Percentiles rank a stretch among this genome's conserved stretches.
phyloP scores from a whole-genome alignment of 2,888 invertebrate species.

The Nemotelus pantherinus region DNA sequence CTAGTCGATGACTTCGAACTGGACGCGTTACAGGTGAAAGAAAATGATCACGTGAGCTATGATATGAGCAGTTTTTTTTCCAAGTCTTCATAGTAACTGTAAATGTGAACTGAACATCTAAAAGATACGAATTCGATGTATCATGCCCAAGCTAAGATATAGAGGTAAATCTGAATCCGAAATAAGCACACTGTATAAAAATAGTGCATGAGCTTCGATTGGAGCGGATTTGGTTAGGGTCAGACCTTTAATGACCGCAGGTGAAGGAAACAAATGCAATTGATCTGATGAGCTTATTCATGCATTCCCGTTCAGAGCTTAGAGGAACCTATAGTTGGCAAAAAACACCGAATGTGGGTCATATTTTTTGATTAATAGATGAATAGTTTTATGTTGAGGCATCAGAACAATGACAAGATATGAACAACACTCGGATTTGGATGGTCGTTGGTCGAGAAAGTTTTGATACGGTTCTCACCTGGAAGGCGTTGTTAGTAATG shows the following conservation, averaged over 20 bases:
- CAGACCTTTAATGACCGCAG: not conserved
- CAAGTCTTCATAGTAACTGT: conserved; percentile 2
- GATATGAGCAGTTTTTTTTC: conserved; percentile 20
- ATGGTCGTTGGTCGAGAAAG: no score
- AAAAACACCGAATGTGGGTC: no score
- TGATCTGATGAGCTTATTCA: conserved; percentile 4
- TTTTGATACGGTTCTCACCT: no score
- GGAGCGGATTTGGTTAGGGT: not conserved
- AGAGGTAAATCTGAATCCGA: conserved; percentile 10
- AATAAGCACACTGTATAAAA: not conserved
- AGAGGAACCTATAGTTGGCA: no score
- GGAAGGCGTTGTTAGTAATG: no score
- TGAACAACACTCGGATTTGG: no score
- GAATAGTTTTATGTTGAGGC: no score
- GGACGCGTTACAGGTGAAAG: conserved; percentile 17
- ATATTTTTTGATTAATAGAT: no score
- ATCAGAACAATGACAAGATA: no score
- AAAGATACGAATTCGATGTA: not conserved
- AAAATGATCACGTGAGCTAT: conserved; percentile 13
- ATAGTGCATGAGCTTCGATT: conserved; percentile 9
- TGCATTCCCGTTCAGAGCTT: not conserved
- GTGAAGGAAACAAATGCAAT: conserved; percentile 14
- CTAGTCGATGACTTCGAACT: not conserved
- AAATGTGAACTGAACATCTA: not conserved
- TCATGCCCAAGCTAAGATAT: not conserved